These are phyloP conservation scores for Apus apus DNA, from an alignment of 2,113 vertebrate genomes.

Conservation along the genomic window DNA sequence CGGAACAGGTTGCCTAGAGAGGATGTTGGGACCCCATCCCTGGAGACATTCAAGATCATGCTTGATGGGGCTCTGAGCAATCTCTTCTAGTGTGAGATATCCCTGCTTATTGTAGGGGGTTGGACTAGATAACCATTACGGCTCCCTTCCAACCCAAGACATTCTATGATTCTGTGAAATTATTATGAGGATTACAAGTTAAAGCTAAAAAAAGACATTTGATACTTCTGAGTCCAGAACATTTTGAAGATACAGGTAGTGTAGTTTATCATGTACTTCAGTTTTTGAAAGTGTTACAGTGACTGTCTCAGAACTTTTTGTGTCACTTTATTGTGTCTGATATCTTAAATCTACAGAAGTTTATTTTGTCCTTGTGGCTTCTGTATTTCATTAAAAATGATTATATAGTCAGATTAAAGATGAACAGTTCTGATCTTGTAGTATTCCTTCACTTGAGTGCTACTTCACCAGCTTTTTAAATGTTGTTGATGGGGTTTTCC, in stretches of 20 bases:
- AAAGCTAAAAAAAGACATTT: not conserved
- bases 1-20: no score
- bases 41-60: no score
- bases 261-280: not conserved
- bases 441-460: not conserved
- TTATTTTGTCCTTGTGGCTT: not conserved
- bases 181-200: not conserved
- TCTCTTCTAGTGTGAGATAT: no score
- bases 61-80: no score
- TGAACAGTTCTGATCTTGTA: not conserved
- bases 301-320: not conserved
- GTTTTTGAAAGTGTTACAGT: not conserved
- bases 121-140: no score
- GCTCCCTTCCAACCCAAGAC: no score
- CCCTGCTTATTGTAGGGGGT: no score
- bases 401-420: not conserved
- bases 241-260: not conserved
- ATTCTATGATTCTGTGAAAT: not conserved
- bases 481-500: accelerated
- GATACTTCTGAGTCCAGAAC: not conserved
- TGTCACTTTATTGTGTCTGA: not conserved
- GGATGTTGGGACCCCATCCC: no score
- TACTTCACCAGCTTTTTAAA: not conserved
- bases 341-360: not conserved
- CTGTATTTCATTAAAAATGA: accelerated